Evolutionary conservation across 2,888 invertebrate species (phyloP).

Genomic region (Agrochola circellaris): DNA sequence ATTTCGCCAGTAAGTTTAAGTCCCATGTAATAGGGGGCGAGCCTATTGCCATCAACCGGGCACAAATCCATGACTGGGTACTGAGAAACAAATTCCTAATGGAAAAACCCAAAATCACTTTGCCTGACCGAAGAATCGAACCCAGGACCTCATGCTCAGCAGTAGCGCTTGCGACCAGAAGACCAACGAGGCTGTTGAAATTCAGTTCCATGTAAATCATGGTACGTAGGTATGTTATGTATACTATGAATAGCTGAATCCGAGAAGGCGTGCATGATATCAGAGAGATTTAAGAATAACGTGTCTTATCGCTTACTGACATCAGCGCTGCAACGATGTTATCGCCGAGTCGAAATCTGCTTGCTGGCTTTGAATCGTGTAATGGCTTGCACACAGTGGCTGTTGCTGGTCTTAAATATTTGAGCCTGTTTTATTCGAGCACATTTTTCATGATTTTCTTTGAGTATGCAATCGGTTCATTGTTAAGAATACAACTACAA

Average conservation of each 20-base stretch:
- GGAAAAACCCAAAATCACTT: too few species aligned
- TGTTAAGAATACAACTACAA: neutral
- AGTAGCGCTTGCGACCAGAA: too few species aligned
- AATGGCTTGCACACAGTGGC: constrained; percentile 9
- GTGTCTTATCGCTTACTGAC: constrained; percentile 49
- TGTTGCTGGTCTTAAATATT: constrained; percentile 6
- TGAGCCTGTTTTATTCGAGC: neutral
- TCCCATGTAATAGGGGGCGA: too few species aligned
- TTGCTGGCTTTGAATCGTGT: constrained; percentile 25
- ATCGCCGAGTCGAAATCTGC: constrained; percentile 46
- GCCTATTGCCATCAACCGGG: too few species aligned
- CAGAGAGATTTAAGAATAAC: constrained; percentile 28
- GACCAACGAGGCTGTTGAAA: neutral
- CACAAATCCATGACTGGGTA: too few species aligned
- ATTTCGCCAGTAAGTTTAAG: too few species aligned
- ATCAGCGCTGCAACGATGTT: constrained; percentile 35
- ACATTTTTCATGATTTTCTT: neutral
- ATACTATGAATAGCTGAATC: neutral
- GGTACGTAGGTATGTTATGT: neutral
- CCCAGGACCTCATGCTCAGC: too few species aligned
- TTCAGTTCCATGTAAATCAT: neutral
- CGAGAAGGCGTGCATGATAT: neutral
- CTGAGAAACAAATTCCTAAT: too few species aligned
- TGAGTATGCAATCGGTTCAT: neutral
- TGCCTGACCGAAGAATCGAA: too few species aligned